These are phyloP conservation scores for Misgurnus mizolepis DNA, from an alignment of 2,113 vertebrate species.

Conservation along the genomic window DNA sequence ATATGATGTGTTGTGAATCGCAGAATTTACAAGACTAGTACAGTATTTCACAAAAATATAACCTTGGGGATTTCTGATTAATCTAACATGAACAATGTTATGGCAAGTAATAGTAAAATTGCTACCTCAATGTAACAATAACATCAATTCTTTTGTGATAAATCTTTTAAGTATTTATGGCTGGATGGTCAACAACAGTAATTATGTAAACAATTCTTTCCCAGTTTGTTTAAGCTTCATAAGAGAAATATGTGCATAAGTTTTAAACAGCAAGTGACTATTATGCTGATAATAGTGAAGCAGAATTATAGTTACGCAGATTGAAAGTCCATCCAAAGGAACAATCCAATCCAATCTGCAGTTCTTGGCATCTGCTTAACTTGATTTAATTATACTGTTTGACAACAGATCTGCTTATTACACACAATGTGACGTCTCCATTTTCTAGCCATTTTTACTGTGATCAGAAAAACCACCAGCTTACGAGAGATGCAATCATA, in stretches of 20 bases:
- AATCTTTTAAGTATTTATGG: background rate
- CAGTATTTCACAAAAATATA: background rate
- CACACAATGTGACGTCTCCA: background rate
- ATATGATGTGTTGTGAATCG: no score
- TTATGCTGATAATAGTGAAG: background rate
- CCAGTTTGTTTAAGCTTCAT: no score
- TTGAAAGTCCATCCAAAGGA: background rate
- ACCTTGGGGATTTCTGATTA: no score
- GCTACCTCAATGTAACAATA: background rate
- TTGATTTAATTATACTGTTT: conserved; percentile 31
- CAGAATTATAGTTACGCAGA: background rate
- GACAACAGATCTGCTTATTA: conserved; percentile 34
- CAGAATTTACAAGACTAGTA: no score
- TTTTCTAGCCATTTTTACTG: background rate
- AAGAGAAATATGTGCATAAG: background rate
- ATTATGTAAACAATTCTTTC: no score
- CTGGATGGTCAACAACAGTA: background rate
- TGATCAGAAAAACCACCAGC: background rate
- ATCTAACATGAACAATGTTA: no score
- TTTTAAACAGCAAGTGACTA: background rate
- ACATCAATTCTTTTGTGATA: background rate
- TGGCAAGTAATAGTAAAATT: no score
- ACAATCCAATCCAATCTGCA: background rate
- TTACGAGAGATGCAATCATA: background rate
- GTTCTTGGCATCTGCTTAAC: conserved; percentile 12